A percentile compares a stretch with the other conserved stretches of the same genome.
Conservation (phyloP, 2,888 invertebrate species). For the Nemoura dubitans region DNA sequence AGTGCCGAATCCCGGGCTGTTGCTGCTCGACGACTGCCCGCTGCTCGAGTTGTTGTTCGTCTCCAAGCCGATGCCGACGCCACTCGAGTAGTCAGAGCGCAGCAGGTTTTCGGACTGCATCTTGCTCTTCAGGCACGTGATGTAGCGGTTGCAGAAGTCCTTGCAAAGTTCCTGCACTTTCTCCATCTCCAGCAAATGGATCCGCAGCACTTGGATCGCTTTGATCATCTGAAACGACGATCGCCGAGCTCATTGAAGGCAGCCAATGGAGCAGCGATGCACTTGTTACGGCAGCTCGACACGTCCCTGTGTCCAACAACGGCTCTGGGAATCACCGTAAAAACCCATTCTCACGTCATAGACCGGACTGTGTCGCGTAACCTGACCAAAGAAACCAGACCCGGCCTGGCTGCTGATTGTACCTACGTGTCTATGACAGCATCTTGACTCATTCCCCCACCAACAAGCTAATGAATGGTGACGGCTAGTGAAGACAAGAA, state of each 20-base stretch:
- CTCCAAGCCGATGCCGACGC: slow-evolving; percentile 55
- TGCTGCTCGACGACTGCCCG: slow-evolving; percentile 53
- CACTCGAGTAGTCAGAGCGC: slow-evolving; percentile 75
- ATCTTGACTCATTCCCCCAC: too few relatives aligned
- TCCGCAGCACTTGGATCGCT: slow-evolving; percentile 89
- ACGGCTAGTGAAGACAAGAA: too few relatives aligned
- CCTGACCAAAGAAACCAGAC: too few relatives aligned
- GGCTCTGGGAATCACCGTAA: too few relatives aligned
- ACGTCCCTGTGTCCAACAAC: too few relatives aligned
- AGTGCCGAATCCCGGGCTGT: slow-evolving; percentile 55
- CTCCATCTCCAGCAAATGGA: slow-evolving; percentile 90
- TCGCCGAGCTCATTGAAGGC: slow-evolving; percentile 40
- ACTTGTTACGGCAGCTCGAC: too few relatives aligned
- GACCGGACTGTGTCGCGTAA: too few relatives aligned
- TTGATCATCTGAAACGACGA: slow-evolving; percentile 75
- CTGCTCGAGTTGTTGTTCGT: slow-evolving; percentile 52
- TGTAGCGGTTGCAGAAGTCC: slow-evolving; percentile 94
- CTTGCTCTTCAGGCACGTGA: slow-evolving; percentile 87
- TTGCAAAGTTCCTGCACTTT: slow-evolving; percentile 95
- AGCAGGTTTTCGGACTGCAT: slow-evolving; percentile 90
- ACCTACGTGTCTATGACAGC: too few relatives aligned
- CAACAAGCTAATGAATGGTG: too few relatives aligned
- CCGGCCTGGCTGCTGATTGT: too few relatives aligned
- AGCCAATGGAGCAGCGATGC: neutral
- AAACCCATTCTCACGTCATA: too few relatives aligned